Evolutionary conservation across 2,797 vertebrate species (phyloP).

Genomic region (Xiphorhynchus erythropygius): DNA sequence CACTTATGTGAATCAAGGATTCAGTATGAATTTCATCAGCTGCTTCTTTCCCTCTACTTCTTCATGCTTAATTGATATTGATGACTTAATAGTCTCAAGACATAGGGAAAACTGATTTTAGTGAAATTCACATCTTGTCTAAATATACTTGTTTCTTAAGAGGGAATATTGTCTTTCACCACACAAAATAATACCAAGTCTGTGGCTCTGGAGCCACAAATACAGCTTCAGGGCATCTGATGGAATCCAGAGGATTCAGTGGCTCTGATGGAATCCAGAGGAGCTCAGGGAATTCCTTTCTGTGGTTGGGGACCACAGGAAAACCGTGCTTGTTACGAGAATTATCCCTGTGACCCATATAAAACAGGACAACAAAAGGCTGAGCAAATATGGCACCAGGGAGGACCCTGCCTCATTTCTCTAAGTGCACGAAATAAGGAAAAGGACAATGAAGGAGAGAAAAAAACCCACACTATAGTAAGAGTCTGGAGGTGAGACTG

Average conservation of each 20-base stretch:
- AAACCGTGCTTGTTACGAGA: not conserved
- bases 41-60: not conserved
- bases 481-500: not conserved
- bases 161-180: not conserved
- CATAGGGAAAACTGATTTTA: not conserved
- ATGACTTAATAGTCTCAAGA: not conserved
- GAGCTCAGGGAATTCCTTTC: not conserved
- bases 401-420: not conserved
- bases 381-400: not conserved
- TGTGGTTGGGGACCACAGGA: not conserved
- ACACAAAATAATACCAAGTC: not conserved
- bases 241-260: not conserved
- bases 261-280: not conserved
- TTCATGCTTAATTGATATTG: not conserved
- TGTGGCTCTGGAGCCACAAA: not conserved
- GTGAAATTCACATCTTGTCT: not conserved
- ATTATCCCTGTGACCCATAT: not conserved
- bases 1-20: not conserved
- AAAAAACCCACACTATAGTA: fast-evolving
- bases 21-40: not conserved
- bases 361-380: not conserved
- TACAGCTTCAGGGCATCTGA: not conserved
- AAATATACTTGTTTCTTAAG: not conserved
- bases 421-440: not conserved
- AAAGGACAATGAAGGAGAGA: not conserved